These are phyloP conservation scores for Cheilosia grossa DNA, from an alignment of 2,888 invertebrate species.

Conservation along the genomic window DNA sequence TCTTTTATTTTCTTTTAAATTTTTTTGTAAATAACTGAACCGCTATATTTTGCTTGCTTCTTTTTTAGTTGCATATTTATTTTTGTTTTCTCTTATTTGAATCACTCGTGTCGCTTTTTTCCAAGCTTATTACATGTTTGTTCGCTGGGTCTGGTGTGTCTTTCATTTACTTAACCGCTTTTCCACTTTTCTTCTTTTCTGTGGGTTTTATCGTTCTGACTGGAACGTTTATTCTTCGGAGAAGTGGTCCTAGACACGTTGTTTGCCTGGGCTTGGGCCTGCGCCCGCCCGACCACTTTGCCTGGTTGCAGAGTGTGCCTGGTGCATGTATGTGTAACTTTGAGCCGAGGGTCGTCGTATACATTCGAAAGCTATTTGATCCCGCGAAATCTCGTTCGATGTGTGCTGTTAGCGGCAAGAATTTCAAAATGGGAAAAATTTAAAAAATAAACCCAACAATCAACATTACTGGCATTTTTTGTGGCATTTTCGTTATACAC, in stretches of 20 bases:
- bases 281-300: constrained; percentile 39
- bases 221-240: constrained; percentile 71
- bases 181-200: constrained; percentile 74
- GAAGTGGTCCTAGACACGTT: constrained; percentile 72
- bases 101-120: constrained; percentile 67
- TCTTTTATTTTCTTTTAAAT: constrained; percentile 33
- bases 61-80: constrained; percentile 69
- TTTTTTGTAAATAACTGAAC: constrained; percentile 74
- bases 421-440: constrained; percentile 44
- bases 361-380: constrained; percentile 65
- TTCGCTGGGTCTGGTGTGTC: constrained; percentile 76
- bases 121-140: constrained; percentile 73
- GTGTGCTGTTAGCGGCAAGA: constrained; percentile 27
- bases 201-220: constrained; percentile 72
- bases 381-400: constrained; percentile 67
- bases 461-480: constrained; percentile 54
- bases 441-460: constrained; percentile 2
- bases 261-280: constrained; percentile 56
- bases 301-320: constrained; percentile 4
- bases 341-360: constrained; percentile 37
- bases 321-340: constrained; percentile 30
- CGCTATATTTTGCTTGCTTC: constrained; percentile 72
- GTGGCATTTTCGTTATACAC: constrained; percentile 61
- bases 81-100: constrained; percentile 73
- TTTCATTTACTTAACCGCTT: constrained; percentile 76